Evolutionary conservation across 2,797 vertebrate species (phyloP).

Genomic region (Erithacus rubecula): DNA sequence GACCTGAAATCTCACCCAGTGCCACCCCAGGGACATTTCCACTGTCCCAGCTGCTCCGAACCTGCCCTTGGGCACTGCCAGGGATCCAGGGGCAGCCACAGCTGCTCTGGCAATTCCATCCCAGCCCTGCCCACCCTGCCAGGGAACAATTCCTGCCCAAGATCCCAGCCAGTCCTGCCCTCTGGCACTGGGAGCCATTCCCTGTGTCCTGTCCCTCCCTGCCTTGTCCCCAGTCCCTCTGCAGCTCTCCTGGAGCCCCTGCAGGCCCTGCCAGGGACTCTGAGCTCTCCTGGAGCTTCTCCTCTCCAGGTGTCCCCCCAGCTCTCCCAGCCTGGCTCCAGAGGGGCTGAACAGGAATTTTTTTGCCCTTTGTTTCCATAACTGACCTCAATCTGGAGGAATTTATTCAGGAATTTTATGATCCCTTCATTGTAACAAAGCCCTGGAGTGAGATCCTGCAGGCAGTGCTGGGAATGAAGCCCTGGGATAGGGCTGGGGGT

Average conservation of each 20-base stretch:
- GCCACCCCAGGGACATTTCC: background rate
- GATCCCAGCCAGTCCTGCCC: no score
- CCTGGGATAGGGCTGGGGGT: background rate
- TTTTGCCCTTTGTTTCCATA: background rate
- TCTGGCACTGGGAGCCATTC: no score
- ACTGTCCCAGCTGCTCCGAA: background rate
- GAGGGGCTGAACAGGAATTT: background rate
- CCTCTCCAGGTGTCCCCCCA: background rate
- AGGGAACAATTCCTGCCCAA: no score
- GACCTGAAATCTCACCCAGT: accelerated
- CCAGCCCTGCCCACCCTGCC: no score
- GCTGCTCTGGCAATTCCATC: no score
- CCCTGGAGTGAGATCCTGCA: accelerated
- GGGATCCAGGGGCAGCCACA: background rate
- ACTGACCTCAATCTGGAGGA: background rate
- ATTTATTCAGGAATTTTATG: background rate
- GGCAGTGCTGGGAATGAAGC: background rate
- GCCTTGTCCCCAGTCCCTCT: no score
- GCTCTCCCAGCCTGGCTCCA: background rate
- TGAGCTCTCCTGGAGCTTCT: background rate
- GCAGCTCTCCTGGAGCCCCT: background rate
- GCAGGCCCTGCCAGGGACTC: background rate
- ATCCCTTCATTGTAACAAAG: background rate
- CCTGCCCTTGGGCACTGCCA: background rate
- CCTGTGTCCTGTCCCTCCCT: no score